Conservation (phyloP, 2,113 vertebrate species). For the Camelus bactrianus region DNA sequence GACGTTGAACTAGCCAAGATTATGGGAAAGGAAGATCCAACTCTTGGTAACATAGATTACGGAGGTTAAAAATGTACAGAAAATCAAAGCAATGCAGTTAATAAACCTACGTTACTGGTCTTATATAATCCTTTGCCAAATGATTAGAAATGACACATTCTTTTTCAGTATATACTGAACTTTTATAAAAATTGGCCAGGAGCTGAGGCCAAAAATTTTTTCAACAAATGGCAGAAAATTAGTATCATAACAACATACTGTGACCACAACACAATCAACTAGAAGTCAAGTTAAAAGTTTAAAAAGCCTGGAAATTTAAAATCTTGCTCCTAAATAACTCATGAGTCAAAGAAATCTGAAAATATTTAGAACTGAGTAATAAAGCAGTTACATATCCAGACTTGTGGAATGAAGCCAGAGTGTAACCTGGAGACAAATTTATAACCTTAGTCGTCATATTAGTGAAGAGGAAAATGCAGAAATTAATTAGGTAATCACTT, state of each 20-base stretch:
- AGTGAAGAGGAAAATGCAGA: not conserved
- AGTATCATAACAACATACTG: not conserved
- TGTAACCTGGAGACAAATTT: not conserved
- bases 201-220: not conserved
- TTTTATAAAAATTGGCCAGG: not conserved
- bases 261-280: not conserved
- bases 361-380: not conserved
- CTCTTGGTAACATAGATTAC: not conserved
- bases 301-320: not conserved
- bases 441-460: not conserved
- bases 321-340: conserved; percentile 16
- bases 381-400: not conserved
- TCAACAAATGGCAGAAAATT: not conserved
- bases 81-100: not conserved
- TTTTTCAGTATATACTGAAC: not conserved
- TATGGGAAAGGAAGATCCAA: not conserved
- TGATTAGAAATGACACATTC: not conserved
- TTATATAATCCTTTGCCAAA: not conserved
- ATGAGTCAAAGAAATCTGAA: not conserved
- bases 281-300: not conserved
- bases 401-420: not conserved
- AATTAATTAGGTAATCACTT: not conserved
- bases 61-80: not conserved
- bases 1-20: not conserved
- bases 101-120: not conserved